Percentiles rank a stretch among this genome's conserved stretches.
These are phyloP conservation scores for Cerastoderma edule DNA, from an alignment of 2,888 invertebrate genomes.

Conservation along the genomic window DNA sequence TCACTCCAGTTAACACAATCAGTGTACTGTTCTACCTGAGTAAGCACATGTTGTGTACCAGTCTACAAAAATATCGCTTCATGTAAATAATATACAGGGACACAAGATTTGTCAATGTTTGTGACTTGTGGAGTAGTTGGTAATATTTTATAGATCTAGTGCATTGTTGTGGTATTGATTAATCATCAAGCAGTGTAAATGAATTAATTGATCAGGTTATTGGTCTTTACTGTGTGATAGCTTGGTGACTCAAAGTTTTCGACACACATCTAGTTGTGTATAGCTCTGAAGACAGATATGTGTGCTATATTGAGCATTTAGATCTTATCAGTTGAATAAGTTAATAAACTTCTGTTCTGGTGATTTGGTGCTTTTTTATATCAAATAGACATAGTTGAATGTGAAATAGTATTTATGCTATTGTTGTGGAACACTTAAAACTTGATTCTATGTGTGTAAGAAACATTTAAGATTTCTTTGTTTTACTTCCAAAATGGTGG, in stretches of 20 bases:
- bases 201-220: constrained; percentile 23
- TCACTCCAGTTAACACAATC: constrained; percentile 57
- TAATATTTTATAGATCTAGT: neutral
- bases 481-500: neutral
- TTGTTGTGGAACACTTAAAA: neutral
- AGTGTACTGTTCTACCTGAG: constrained; percentile 56
- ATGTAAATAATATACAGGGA: constrained; percentile 32
- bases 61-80: constrained; percentile 35
- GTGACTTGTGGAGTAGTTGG: neutral
- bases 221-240: constrained; percentile 3
- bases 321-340: too few relatives aligned
- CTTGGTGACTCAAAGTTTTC: constrained; percentile 21
- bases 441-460: neutral
- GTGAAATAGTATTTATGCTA: too few relatives aligned
- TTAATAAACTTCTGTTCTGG: too few relatives aligned
- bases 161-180: constrained; percentile 42
- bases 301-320: too few relatives aligned
- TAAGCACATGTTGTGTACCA: constrained; percentile 48
- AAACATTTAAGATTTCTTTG: too few relatives aligned
- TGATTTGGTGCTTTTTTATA: too few relatives aligned
- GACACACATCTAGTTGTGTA: too few relatives aligned
- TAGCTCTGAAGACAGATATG: too few relatives aligned
- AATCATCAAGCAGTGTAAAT: constrained; percentile 23
- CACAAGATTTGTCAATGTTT: constrained; percentile 13
- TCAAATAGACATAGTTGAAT: too few relatives aligned